Percentiles rank a stretch among this genome's conserved stretches.
Conservation (phyloP, 2,113 vertebrate genomes). For the Athene noctua region DNA sequence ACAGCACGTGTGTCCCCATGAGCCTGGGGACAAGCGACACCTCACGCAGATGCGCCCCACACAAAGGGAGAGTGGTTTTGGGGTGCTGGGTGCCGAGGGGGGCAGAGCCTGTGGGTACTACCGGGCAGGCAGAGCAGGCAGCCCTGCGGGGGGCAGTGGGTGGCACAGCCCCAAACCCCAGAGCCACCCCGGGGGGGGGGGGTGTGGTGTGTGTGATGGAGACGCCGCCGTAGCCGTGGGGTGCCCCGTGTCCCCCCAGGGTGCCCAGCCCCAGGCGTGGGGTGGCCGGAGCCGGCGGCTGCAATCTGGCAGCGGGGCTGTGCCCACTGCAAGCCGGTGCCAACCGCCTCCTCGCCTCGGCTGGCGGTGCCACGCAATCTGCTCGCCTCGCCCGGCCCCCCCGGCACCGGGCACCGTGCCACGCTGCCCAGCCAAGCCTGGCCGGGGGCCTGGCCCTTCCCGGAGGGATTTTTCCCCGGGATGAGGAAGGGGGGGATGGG, state of each 20-base stretch:
- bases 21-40: neutral
- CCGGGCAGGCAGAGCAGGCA: neutral
- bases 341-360: neutral
- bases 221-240: accelerated
- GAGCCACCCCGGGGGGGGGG: neutral
- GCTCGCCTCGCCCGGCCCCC: neutral
- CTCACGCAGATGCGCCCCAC: accelerated
- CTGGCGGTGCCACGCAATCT: neutral
- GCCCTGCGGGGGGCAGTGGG: neutral
- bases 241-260: neutral
- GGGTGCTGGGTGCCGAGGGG: neutral
- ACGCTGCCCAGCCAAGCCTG: neutral
- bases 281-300: neutral
- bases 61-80: neutral
- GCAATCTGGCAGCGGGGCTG: neutral
- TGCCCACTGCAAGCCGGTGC: neutral
- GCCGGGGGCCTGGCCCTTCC: neutral
- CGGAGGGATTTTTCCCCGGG: neutral
- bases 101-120: too few species aligned
- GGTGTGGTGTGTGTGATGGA: neutral
- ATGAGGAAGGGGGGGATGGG: neutral
- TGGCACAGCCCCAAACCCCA: neutral
- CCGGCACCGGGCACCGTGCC: neutral
- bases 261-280: neutral
- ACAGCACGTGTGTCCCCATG: neutral